Evolutionary conservation across 2,113 vertebrate species (phyloP).

Genomic region (Callithrix jacchus): DNA sequence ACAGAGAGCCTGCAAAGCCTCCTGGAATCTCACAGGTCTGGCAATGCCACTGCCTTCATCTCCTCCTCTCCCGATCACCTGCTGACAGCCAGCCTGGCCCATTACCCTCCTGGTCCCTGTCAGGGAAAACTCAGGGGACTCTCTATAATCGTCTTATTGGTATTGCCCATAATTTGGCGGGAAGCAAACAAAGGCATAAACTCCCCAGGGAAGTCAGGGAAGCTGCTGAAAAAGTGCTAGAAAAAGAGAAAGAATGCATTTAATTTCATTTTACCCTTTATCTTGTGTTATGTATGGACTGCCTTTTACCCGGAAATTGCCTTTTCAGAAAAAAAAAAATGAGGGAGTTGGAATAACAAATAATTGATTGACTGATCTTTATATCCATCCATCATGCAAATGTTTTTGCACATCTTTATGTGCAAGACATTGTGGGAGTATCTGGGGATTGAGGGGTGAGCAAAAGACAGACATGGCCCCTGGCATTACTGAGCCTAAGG

Average conservation of each 20-base stretch:
- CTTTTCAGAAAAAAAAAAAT: background rate
- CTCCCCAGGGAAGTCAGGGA: background rate
- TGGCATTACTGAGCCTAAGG: background rate
- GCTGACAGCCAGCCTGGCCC: background rate
- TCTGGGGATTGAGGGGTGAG: background rate
- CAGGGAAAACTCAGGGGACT: background rate
- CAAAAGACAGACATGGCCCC: background rate
- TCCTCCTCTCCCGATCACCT: rapidly evolving
- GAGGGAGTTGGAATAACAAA: background rate
- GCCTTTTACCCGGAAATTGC: background rate
- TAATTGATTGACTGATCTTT: background rate
- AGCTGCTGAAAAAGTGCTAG: background rate
- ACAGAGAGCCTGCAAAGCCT: background rate
- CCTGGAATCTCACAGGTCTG: background rate
- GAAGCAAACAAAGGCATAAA: background rate
- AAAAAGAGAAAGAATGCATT: background rate
- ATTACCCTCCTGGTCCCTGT: background rate
- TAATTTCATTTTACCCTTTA: background rate
- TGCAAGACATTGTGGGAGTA: background rate
- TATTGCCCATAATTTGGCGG: background rate
- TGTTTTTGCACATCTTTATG: background rate
- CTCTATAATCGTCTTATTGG: background rate
- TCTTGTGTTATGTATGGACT: background rate
- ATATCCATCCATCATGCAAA: background rate
- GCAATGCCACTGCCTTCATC: background rate